A percentile compares a stretch with the other conserved stretches of the same genome.
phyloP scores from a whole-genome alignment of 2,888 invertebrate genomes.

The Empis stercorea region DNA sequence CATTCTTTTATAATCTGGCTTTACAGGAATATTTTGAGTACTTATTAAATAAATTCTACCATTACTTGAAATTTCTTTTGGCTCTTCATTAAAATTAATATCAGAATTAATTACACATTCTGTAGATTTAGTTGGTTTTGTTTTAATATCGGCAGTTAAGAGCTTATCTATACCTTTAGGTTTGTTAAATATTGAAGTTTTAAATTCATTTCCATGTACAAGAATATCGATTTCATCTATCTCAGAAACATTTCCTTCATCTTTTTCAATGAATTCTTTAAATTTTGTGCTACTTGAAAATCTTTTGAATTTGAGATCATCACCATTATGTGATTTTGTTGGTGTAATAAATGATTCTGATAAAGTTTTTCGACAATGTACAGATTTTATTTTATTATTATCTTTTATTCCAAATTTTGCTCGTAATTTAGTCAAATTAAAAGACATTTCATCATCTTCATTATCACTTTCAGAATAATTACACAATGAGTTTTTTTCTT shows the following conservation, averaged over 20 bases:
- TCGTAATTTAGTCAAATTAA: slow-evolving; percentile 10
- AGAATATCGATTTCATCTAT: slow-evolving; percentile 29
- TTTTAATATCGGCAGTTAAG: slow-evolving; percentile 21
- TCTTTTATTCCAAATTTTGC: slow-evolving; percentile 25
- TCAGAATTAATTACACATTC: neutral
- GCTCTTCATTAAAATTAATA: neutral
- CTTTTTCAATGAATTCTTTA: slow-evolving; percentile 16
- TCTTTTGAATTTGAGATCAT: slow-evolving; percentile 13
- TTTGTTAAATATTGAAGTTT: slow-evolving; percentile 7
- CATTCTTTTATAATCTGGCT: slow-evolving; percentile 45
- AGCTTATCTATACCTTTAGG: slow-evolving; percentile 26
- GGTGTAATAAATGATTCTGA: slow-evolving; percentile 22
- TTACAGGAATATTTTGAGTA: slow-evolving; percentile 43
- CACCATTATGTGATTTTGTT: neutral
- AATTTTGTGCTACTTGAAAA: slow-evolving; percentile 16
- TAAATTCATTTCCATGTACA: slow-evolving; percentile 16
- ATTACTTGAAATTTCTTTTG: slow-evolving; percentile 22
- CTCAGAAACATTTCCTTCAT: slow-evolving; percentile 14
- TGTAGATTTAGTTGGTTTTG: neutral
- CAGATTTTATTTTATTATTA: slow-evolving; percentile 6
- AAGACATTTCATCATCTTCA: neutral
- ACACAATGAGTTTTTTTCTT: too few relatives aligned
- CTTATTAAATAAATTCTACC: slow-evolving; percentile 32
- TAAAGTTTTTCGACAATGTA: slow-evolving; percentile 15
- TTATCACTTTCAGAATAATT: neutral